Conservation (phyloP, 2,888 invertebrate genomes). For the Branchellion lobata region DNA sequence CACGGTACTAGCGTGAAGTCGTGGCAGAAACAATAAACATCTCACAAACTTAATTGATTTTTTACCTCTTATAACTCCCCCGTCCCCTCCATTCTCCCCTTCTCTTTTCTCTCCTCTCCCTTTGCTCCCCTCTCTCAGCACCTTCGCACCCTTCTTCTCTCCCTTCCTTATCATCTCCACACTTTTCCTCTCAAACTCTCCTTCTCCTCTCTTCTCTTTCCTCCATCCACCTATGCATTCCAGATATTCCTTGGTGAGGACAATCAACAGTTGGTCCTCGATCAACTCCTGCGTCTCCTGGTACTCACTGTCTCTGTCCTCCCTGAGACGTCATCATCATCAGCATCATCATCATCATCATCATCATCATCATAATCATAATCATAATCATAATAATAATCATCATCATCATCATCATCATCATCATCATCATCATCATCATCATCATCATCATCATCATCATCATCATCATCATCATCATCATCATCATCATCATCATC, state of each 20-base stretch:
- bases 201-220: no score
- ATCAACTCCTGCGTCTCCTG: conserved; percentile 59
- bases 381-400: background rate
- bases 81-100: no score
- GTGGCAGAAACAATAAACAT: no score
- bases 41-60: no score
- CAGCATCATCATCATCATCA: background rate
- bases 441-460: background rate
- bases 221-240: conserved; percentile 71
- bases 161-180: no score
- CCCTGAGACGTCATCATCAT: background rate
- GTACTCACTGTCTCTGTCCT: conserved; percentile 50
- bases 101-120: no score
- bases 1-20: no score
- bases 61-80: no score
- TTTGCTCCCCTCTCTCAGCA: no score
- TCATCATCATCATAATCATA: background rate
- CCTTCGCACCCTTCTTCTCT: no score
- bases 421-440: background rate
- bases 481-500: background rate
- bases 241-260: conserved; percentile 82
- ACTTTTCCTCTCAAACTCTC: no score
- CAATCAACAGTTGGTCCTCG: conserved; percentile 70
- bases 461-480: background rate
- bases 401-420: background rate